Percentiles rank a stretch among this genome's conserved stretches.
Conservation (phyloP, 2,797 vertebrate species). For the Oreochromis grahami region DNA sequence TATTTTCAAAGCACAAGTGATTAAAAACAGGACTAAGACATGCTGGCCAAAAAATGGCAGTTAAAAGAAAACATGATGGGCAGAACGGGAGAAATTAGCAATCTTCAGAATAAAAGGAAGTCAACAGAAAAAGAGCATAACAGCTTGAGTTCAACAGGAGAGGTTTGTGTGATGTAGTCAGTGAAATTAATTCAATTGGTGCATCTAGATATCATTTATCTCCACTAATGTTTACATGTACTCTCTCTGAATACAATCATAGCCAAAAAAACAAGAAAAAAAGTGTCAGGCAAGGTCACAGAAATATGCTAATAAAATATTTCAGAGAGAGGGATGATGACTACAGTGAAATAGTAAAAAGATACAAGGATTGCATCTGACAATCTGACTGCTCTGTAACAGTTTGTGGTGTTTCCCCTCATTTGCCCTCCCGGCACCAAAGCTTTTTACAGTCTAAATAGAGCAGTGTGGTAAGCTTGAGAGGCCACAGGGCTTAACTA, state of each 20-base stretch:
- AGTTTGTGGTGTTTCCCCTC: neutral
- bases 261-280: neutral
- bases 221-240: neutral
- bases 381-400: slow-evolving; percentile 3
- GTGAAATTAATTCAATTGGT: neutral
- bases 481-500: neutral
- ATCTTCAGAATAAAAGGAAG: neutral
- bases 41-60: neutral
- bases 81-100: neutral
- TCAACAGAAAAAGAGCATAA: neutral
- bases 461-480: neutral
- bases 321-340: neutral
- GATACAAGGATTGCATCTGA: neutral
- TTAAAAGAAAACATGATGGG: neutral
- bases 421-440: neutral
- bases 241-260: neutral
- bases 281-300: neutral
- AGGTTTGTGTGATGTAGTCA: too few relatives aligned
- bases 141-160: neutral
- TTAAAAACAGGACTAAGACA: neutral
- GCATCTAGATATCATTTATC: neutral
- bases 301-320: neutral
- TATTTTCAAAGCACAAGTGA: neutral
- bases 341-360: neutral
- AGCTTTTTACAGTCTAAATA: slow-evolving; percentile 2